A percentile compares a stretch with the other conserved stretches of the same genome.
Evolutionary conservation across 2,888 invertebrate species (phyloP).

Genomic region (Ichneumoninae sp.): DNA sequence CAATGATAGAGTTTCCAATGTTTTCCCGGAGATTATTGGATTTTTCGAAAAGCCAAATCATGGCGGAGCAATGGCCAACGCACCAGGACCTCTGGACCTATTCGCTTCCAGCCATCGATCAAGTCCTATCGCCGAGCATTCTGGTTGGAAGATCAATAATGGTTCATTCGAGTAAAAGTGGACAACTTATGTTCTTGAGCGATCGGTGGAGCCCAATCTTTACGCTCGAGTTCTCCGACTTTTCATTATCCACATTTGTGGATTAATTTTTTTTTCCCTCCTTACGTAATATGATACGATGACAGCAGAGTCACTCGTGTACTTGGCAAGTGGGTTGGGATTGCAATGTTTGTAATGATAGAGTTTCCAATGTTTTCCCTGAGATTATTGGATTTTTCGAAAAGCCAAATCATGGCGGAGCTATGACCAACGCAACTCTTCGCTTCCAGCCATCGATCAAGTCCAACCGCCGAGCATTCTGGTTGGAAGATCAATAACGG

Average conservation of each 20-base stretch:
- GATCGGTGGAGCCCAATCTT: conserved; percentile 7
- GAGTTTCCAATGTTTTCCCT: too few species aligned
- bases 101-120: conserved; percentile 10
- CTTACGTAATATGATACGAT: too few species aligned
- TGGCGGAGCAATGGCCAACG: neutral
- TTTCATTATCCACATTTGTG: neutral
- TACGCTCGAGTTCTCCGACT: neutral
- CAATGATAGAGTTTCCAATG: too few species aligned
- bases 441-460: conserved; percentile 19
- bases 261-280: neutral
- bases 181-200: conserved; percentile 1
- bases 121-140: conserved; percentile 17
- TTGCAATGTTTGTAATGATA: too few species aligned
- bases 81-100: conserved; percentile 4
- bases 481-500: conserved; percentile 18
- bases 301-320: too few species aligned
- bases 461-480: conserved; percentile 7
- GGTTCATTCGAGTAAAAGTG: neutral
- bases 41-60: too few species aligned
- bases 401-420: too few species aligned
- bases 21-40: too few species aligned
- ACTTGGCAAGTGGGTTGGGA: too few species aligned
- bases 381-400: too few species aligned
- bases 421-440: neutral
- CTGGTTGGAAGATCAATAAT: conserved; percentile 16